A percentile compares a stretch with the other conserved stretches of the same genome.
Evolutionary conservation across 2,113 vertebrate genomes (phyloP).

Genomic region (Scophthalmus maximus): DNA sequence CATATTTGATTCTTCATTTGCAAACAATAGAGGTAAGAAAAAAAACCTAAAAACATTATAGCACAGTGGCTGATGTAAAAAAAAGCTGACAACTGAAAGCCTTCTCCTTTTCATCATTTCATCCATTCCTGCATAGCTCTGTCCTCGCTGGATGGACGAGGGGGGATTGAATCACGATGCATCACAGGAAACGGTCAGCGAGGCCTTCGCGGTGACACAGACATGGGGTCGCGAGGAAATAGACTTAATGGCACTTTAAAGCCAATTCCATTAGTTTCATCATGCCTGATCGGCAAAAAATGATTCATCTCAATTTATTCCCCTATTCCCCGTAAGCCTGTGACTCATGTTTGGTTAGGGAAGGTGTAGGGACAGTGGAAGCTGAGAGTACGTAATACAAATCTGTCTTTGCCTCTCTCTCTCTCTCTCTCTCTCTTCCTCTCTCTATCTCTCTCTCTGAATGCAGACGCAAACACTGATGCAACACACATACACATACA

Average conservation of each 20-base stretch:
- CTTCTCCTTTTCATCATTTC: neutral
- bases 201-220: conserved; percentile 23
- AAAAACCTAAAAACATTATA: fast-evolving
- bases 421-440: conserved; percentile 3
- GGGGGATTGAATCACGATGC: conserved; percentile 7
- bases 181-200: neutral
- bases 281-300: conserved; percentile 51
- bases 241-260: conserved; percentile 65
- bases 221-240: conserved; percentile 48
- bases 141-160: neutral
- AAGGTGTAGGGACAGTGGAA: conserved; percentile 50
- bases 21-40: neutral
- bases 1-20: neutral
- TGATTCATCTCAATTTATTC: conserved; percentile 67
- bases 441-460: conserved; percentile 5
- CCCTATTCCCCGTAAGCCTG: conserved; percentile 46
- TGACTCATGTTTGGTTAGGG: conserved; percentile 73
- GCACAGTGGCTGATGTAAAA: too few species aligned
- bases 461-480: neutral
- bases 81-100: too few species aligned
- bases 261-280: conserved; percentile 70
- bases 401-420: neutral
- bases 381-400: conserved; percentile 14
- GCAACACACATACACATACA: neutral
- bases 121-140: neutral